Conservation (phyloP, 2,797 vertebrate genomes). For the Cryptoblepharus egeriae region DNA sequence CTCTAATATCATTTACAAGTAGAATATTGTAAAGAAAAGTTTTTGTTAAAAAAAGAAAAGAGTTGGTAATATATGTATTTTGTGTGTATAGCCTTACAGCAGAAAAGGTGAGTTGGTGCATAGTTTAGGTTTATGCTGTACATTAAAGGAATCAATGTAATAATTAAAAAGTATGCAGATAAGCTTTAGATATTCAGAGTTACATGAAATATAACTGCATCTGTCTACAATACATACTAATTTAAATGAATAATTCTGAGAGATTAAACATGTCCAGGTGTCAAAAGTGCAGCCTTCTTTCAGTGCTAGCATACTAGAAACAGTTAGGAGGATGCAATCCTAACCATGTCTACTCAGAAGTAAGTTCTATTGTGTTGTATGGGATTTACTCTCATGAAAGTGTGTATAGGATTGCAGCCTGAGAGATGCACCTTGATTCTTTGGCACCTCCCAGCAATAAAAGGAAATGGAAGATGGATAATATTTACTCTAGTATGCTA, state of each 20-base stretch:
- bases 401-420: no score
- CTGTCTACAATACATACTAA: background rate
- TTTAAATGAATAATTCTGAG: background rate
- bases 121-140: background rate
- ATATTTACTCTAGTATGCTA: background rate
- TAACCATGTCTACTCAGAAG: no score
- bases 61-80: background rate
- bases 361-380: no score
- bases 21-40: conserved; percentile 32
- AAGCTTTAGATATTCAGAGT: background rate
- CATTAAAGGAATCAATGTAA: background rate
- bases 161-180: background rate
- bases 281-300: background rate
- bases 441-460: background rate
- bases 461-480: background rate
- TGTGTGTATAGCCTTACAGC: background rate
- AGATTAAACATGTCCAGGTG: background rate
- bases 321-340: no score
- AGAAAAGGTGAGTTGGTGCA: background rate
- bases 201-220: background rate
- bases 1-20: conserved; percentile 30
- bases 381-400: no score
- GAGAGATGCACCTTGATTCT: background rate
- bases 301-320: background rate
- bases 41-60: background rate